phyloP scores from a whole-genome alignment of 2,113 vertebrate species.

The Chaenocephalus aceratus region DNA sequence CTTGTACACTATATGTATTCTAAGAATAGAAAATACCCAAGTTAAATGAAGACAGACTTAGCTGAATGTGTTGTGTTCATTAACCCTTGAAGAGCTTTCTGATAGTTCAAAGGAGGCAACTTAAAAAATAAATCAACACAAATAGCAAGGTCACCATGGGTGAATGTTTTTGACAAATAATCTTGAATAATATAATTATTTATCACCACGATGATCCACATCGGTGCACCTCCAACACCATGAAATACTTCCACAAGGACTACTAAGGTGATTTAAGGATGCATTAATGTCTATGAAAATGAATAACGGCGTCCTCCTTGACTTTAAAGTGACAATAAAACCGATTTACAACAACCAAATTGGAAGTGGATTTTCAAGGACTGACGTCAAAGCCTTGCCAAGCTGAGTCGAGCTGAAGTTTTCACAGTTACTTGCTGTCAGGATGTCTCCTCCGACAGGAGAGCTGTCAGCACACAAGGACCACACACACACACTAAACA shows the following conservation, averaged over 20 bases:
- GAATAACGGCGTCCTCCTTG: neutral
- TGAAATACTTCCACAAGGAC: neutral
- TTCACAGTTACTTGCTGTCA: constrained; percentile 38
- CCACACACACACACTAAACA: constrained; percentile 30
- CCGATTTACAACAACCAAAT: neutral
- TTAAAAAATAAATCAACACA: neutral
- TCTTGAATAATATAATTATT: neutral
- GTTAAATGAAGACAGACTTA: neutral
- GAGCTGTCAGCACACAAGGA: constrained; percentile 25
- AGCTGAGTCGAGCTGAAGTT: constrained; percentile 38
- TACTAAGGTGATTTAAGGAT: neutral
- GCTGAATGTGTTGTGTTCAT: neutral
- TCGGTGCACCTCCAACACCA: neutral
- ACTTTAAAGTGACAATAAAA: neutral
- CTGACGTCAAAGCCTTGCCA: constrained; percentile 28
- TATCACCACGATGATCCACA: neutral
- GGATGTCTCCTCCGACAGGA: constrained; percentile 45
- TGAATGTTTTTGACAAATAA: neutral
- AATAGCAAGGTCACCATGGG: neutral
- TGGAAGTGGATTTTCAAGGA: constrained; percentile 26
- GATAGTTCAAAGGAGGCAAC: neutral
- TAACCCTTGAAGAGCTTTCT: neutral
- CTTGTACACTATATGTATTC: neutral
- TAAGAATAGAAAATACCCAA: neutral
- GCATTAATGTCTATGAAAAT: neutral